A percentile compares a stretch with the other conserved stretches of the same genome.
Conservation (phyloP, 1,140 invertebrate genomes). For the Coboldia fuscipes region DNA sequence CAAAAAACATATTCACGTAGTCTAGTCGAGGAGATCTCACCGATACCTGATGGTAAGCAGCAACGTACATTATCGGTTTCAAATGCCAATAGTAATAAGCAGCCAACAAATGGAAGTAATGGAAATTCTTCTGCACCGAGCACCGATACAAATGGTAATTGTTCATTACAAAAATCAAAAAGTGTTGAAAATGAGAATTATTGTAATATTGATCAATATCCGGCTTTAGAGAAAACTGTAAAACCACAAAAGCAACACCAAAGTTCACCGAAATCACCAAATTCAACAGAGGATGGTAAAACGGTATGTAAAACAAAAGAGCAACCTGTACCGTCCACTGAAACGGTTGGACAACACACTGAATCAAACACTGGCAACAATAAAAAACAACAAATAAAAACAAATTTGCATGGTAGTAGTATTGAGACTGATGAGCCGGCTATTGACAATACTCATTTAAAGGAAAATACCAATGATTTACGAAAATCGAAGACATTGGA, state of each 20-base stretch:
- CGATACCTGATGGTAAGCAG: no score
- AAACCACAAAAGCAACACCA: constrained; percentile 13
- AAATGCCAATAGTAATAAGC: no score
- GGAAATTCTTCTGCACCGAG: no score
- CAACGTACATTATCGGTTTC: no score
- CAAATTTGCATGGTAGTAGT: no score
- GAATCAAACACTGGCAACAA: neutral
- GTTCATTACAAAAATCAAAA: constrained; percentile 17
- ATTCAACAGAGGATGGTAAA: neutral
- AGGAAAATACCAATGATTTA: neutral
- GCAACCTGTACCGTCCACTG: neutral
- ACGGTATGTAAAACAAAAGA: neutral
- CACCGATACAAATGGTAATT: no score
- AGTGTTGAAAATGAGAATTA: constrained; percentile 18
- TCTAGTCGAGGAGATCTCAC: no score
- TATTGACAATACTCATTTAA: neutral
- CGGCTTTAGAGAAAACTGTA: constrained; percentile 18
- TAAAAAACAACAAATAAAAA: no score
- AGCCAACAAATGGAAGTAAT: no score
- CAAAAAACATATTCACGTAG: no score
- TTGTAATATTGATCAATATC: constrained; percentile 16
- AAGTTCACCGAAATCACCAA: neutral
- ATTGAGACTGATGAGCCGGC: no score
- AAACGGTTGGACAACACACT: neutral
- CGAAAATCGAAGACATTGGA: no score